Percentiles rank a stretch among this genome's conserved stretches.
Evolutionary conservation across 2,113 vertebrate genomes (phyloP).

Genomic region (Colius striatus): DNA sequence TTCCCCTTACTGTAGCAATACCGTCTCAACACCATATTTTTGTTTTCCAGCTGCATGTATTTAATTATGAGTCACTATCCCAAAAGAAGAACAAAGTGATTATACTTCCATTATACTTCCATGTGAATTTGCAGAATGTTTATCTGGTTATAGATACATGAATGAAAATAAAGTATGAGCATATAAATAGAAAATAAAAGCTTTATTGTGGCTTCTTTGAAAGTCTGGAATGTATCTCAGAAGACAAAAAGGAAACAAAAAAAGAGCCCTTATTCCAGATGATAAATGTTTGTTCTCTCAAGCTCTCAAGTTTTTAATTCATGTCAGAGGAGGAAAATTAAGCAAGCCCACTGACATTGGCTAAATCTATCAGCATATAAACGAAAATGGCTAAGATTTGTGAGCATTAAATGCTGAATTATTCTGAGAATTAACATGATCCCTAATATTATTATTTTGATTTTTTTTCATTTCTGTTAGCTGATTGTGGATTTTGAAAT

Average conservation of each 20-base stretch:
- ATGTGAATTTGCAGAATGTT: constrained; percentile 55
- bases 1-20: neutral
- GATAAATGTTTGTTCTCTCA: constrained; percentile 62
- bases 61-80: constrained; percentile 54
- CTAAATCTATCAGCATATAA: constrained; percentile 40
- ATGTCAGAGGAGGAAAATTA: constrained; percentile 41
- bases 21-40: neutral
- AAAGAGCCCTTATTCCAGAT: constrained; percentile 52
- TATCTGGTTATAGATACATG: constrained; percentile 63
- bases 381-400: constrained; percentile 31
- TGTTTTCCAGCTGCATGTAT: constrained; percentile 29
- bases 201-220: constrained; percentile 68
- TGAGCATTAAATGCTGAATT: constrained; percentile 13
- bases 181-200: constrained; percentile 66
- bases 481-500: constrained; percentile 28
- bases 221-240: constrained; percentile 63
- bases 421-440: constrained; percentile 15
- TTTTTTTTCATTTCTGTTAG: constrained; percentile 28
- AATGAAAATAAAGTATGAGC: constrained; percentile 54
- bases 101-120: constrained; percentile 40
- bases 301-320: constrained; percentile 30
- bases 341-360: constrained; percentile 18
- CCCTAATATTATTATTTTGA: constrained; percentile 17
- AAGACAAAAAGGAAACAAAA: constrained; percentile 39
- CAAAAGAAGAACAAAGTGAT: constrained; percentile 66